Conservation (phyloP, 2,888 invertebrate genomes). For the Myopa tessellatipennis region DNA sequence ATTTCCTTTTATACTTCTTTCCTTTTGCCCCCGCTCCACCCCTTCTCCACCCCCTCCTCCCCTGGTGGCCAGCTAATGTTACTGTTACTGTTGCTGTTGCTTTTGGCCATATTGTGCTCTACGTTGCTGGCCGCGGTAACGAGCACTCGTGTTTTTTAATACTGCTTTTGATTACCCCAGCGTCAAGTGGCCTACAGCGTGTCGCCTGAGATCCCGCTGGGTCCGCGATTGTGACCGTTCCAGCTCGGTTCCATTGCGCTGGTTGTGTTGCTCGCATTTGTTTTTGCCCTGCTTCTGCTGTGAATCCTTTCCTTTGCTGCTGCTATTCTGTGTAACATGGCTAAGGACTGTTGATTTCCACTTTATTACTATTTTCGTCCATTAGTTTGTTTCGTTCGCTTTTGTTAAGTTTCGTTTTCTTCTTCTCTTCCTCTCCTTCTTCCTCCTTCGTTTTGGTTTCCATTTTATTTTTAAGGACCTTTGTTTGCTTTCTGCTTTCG, state of each 20-base stretch:
- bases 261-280: neutral
- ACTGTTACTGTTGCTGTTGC: neutral
- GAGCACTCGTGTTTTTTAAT: slow-evolving; percentile 24
- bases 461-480: neutral
- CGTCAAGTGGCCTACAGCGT: slow-evolving; percentile 27
- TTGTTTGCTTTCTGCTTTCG: neutral
- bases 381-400: slow-evolving; percentile 22
- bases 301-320: slow-evolving; percentile 11
- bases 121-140: slow-evolving; percentile 5
- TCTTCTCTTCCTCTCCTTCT: neutral
- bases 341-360: slow-evolving; percentile 35
- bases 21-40: neutral
- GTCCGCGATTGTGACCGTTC: neutral
- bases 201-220: slow-evolving; percentile 31
- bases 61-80: neutral
- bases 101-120: neutral
- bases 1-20: neutral
- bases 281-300: neutral
- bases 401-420: neutral
- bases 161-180: slow-evolving; percentile 31
- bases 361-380: slow-evolving; percentile 34
- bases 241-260: slow-evolving; percentile 21
- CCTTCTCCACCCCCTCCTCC: neutral
- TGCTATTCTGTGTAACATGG: slow-evolving; percentile 4
- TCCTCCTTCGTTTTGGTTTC: neutral